Evolutionary conservation across 2,888 invertebrate species (phyloP), one percentile per base, ranked within the genome.

Genomic region (Lysandra coridon): DNA sequence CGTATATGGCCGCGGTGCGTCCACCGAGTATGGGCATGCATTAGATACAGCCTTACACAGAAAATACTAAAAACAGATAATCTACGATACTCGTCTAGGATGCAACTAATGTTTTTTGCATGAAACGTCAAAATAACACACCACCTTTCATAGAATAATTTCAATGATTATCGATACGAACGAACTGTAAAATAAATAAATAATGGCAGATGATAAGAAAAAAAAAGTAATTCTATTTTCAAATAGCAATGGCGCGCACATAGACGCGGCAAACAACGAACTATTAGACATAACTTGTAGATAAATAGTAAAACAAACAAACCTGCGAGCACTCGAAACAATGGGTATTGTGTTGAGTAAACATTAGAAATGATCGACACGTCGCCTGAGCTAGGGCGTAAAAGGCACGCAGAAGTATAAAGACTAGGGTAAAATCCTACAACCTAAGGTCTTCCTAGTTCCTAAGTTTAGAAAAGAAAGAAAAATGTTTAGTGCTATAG

Each of bases 1-100:
- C 92, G 83, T 93, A 91, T 92, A 92, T 82, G 92, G 93, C 73
- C 79, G 40, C 73, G 78, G 79, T 74, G 57, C 79, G 60, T 79
- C 60, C 75, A 14, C 75, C 75, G 10, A 37, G 30, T 75, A 79
- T 60, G 79, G 79, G 75, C 79, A 44, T 62, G 79, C 75, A 75
- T 79, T 79, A 79, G 79, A 79, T 79, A 79, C 62, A 79, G 62
- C 79, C 79, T 62, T 79, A 79, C 74, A 79, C 57, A 79, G 79
- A 57, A 79, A 79, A 79, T 60, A 74, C 79, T 79, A 79, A 79
- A 79, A 79, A 79, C 79, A 79, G 79, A 40, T 76, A 76, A 76
- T 33, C 76, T 76, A 76, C n/a, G 76, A 69, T 76, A 57, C 76
- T 76, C 17, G 76, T 53, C 49, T 57, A 53, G 14, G 76, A 53